Conservation (phyloP, 2,888 invertebrate genomes). For the Polydesmus complanatus region DNA sequence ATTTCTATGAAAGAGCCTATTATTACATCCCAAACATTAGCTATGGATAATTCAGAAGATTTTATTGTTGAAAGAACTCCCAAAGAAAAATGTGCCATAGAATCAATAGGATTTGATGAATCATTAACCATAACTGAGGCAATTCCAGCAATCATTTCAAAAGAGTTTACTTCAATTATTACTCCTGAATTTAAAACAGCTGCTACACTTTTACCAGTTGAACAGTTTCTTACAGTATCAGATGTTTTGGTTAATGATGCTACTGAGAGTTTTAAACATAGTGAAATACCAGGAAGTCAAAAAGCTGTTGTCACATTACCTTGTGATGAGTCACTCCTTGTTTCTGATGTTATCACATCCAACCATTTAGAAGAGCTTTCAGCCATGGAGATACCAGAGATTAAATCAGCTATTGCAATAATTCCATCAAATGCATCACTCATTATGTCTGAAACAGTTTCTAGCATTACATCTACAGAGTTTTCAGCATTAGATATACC, state of each 20-base stretch:
- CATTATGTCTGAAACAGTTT: too few relatives aligned
- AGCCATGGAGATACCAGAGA: too few relatives aligned
- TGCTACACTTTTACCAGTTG: not conserved
- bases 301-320: slow-evolving; percentile 16
- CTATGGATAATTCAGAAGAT: not conserved
- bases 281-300: too few relatives aligned
- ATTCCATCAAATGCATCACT: slow-evolving; percentile 18
- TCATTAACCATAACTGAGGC: not conserved
- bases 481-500: too few relatives aligned
- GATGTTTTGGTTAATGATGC: not conserved
- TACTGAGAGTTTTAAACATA: too few relatives aligned
- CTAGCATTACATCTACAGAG: too few relatives aligned
- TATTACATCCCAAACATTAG: not conserved
- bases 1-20: not conserved
- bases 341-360: slow-evolving; percentile 19
- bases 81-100: too few relatives aligned
- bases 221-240: not conserved
- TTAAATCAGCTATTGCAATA: slow-evolving; percentile 2
- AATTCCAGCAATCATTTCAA: not conserved
- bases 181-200: not conserved
- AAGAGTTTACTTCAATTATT: not conserved
- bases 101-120: not conserved
- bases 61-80: too few relatives aligned
- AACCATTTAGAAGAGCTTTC: too few relatives aligned
- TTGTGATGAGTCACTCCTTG: slow-evolving; percentile 19